These are phyloP conservation scores for Elysia crispata DNA, from an alignment of 2,888 invertebrate genomes.

Conservation along the genomic window DNA sequence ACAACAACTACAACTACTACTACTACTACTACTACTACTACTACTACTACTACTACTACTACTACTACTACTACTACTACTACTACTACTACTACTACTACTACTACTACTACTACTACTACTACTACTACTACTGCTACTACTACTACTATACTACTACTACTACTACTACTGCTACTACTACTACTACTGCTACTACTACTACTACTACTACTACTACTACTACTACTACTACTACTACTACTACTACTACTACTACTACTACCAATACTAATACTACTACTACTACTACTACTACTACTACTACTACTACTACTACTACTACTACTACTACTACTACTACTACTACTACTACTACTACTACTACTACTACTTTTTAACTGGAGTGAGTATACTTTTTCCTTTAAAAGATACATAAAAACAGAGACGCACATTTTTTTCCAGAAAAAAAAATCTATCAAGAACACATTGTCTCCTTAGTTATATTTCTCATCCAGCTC, in stretches of 20 bases:
- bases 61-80: conserved; percentile 28
- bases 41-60: conserved; percentile 28
- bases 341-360: background rate
- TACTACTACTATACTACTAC: too few species aligned
- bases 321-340: background rate
- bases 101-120: conserved; percentile 28
- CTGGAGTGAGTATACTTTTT: too few species aligned
- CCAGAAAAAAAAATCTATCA: too few species aligned
- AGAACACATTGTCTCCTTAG: too few species aligned
- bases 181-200: background rate
- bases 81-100: conserved; percentile 28
- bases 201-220: background rate
- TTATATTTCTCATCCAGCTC: too few species aligned
- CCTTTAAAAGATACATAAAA: too few species aligned
- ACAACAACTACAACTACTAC: conserved; percentile 5
- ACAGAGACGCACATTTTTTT: too few species aligned
- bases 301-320: conserved; percentile 9
- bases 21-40: conserved; percentile 28
- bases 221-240: background rate
- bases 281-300: too few species aligned
- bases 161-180: conserved; percentile 7
- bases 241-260: too few species aligned
- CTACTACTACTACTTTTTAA: too few species aligned
- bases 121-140: conserved; percentile 17
- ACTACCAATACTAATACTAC: too few species aligned